These are phyloP conservation scores for Pinctada fucata DNA, from an alignment of 2,888 invertebrate species.

Conservation along the genomic window DNA sequence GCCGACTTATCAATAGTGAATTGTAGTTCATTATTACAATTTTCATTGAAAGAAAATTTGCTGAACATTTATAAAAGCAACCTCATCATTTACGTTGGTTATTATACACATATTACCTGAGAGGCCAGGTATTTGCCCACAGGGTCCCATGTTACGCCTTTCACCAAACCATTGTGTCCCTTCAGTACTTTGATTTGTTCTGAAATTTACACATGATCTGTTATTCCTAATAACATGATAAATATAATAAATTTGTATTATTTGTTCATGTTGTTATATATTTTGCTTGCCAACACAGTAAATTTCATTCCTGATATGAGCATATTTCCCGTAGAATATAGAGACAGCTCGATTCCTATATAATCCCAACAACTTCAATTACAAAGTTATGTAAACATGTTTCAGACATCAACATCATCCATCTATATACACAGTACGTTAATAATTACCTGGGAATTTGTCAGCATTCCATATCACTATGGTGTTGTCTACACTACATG, in stretches of 20 bases:
- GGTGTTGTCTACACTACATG: slow-evolving; percentile 97
- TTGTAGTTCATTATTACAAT: no score
- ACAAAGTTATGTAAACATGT: no score
- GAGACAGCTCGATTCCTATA: no score
- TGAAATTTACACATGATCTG: slow-evolving; percentile 43
- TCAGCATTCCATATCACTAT: slow-evolving; percentile 98
- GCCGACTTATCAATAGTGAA: no score
- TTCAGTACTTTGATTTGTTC: slow-evolving; percentile 85
- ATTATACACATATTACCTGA: slow-evolving; percentile 79
- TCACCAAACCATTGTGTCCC: slow-evolving; percentile 93
- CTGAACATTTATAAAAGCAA: no score
- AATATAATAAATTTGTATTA: no score
- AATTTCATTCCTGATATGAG: not conserved
- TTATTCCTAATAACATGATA: no score
- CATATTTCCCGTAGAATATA: not conserved
- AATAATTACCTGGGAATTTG: slow-evolving; percentile 83
- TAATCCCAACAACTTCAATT: no score
- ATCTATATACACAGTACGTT: not conserved
- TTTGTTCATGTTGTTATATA: not conserved
- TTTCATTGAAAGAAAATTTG: no score
- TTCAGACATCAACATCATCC: no score
- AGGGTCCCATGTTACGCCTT: slow-evolving; percentile 99
- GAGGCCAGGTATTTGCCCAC: slow-evolving; percentile 97
- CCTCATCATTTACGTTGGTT: no score
- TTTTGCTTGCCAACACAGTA: not conserved